Evolutionary conservation across 2,113 vertebrate species (phyloP), one percentile per base, ranked within the genome.

Genomic region (Anser brachyrhynchus): DNA sequence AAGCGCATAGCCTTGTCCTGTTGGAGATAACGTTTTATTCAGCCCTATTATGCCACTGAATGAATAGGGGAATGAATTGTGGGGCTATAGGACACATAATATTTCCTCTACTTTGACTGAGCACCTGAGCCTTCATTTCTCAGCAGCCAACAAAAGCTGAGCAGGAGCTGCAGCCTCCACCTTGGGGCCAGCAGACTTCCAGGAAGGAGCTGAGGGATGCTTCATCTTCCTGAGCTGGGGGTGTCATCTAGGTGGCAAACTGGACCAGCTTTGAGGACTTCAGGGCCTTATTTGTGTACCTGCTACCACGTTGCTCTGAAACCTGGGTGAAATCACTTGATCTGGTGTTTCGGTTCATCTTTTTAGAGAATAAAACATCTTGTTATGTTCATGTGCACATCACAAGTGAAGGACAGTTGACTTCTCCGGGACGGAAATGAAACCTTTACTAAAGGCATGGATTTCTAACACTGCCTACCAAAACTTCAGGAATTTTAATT

Each of bases 81-180:
- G n/a, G 84, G 92, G 25, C 78, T 92, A 67, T 29, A n/a, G 26
- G 59, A 33, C 71, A 52, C 25, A 29, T 29, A 54, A 10, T 79
- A 62, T 52, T 28, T 94, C 76, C 84, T 80, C 43, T 64, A 37
- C 59, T 74, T 66, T 94, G 86, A 94, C 75, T 43, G 91, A 84
- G 80, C 37, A 33, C 31, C 33, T 23, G 14, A 59, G 55, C 69
- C 87, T 61, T 1, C 67, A 79, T 95, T 96, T 90, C 64, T 91
- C 39, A 65, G 22, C 76, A 90, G 61, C 58, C 87, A 76, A 67
- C 54, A 80, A 92, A 95, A 95, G 90, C 82, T 78, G 94, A 84
- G 87, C 91, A 95, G 96, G 90, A 94, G 18, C 29, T 61, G 25
- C 43, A 7, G 23, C 19, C 11, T 81, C 41, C 41, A 26, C 57